Percentiles rank a stretch among this genome's conserved stretches.
Conservation (phyloP, 1,140 invertebrate species). For the Neodiprion fabricii region DNA sequence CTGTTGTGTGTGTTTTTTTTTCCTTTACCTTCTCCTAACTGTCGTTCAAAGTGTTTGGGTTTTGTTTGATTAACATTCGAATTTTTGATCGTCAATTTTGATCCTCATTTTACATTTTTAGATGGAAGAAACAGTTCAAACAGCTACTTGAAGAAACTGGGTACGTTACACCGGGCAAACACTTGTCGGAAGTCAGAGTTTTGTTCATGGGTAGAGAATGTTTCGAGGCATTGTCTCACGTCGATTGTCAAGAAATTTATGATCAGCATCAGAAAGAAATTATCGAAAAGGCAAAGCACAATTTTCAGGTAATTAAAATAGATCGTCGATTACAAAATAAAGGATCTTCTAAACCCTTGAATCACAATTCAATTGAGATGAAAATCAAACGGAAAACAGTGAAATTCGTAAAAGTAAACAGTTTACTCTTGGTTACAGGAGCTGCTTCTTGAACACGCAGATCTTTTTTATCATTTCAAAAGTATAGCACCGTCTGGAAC, state of each 20-base stretch:
- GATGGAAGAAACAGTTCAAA: constrained; percentile 93
- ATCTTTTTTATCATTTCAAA: constrained; percentile 94
- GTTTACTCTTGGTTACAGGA: constrained; percentile 68
- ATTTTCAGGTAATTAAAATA: constrained; percentile 74
- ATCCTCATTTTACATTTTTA: constrained; percentile 46
- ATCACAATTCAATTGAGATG: too few relatives aligned
- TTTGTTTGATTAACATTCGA: constrained; percentile 16
- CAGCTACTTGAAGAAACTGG: constrained; percentile 92
- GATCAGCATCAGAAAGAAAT: constrained; percentile 94
- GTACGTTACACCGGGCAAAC: constrained; percentile 93
- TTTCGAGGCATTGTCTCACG: constrained; percentile 89
- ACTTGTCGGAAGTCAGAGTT: constrained; percentile 89
- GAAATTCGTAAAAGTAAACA: background rate
- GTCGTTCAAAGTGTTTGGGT: constrained; percentile 4
- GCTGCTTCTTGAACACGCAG: constrained; percentile 90
- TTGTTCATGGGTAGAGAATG: constrained; percentile 95
- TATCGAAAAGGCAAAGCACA: constrained; percentile 88
- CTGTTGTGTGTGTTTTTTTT: too few relatives aligned
- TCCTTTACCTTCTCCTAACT: too few relatives aligned
- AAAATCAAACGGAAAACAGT: too few relatives aligned
- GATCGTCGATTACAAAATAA: background rate
- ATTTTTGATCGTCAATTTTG: background rate
- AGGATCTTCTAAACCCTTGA: background rate
- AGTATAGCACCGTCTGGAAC: constrained; percentile 87
- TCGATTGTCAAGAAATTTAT: constrained; percentile 92